Base-by-base conservation (phyloP, 2,113 vertebrate genomes). In the Tinamus guttatus region DNA sequence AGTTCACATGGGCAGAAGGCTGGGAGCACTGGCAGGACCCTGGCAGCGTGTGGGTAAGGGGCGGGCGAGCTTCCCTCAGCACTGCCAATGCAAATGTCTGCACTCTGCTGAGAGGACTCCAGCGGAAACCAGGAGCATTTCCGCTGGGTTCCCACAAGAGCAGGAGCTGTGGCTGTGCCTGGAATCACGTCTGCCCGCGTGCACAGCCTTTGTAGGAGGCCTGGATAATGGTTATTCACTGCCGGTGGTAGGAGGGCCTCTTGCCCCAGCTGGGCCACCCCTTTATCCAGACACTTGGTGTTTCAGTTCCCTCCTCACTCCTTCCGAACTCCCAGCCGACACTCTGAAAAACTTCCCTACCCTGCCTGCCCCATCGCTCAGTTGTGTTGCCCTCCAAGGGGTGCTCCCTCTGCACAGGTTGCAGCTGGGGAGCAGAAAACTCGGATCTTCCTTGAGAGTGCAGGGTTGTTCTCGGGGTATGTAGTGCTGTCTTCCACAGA, bases 81-180 rank as follows among this genome's bases (percentile, higher is more conserved):
- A 40, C 92, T 97, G 95, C 96, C 95, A 96, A 96, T 90, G 96
- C 93, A 94, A 94, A 96, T 96, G 92, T 81, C 64, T 74, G 24
- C 0, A 86, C 3, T 1, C 92, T 87, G 90, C 93, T 94, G 95
- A 96, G 87, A 89, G 1, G 40, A 80, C 70, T 81, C 65, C 86
- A 67, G 81, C 90, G 83, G 67, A 69, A 92, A 67, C 36, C 4
- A 4, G 62, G 93, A 93, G 58, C 18, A 74, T 87, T 95, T 94
- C 94, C 13, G 67, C 88, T 5, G 9, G 47, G 85, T 96, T 97
- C 96, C 92, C 96, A 96, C 94, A 87, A 90, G 86, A 6, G 2
- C 36, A 0, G 79, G 74, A 95, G 92, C 77, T 7, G 83, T 94
- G 86, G 92, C 88, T 97, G 95, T 96, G 95, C 94, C 90, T 82